Evolutionary conservation across 2,797 vertebrate genomes (phyloP).

Genomic region (Phataginus tricuspis): DNA sequence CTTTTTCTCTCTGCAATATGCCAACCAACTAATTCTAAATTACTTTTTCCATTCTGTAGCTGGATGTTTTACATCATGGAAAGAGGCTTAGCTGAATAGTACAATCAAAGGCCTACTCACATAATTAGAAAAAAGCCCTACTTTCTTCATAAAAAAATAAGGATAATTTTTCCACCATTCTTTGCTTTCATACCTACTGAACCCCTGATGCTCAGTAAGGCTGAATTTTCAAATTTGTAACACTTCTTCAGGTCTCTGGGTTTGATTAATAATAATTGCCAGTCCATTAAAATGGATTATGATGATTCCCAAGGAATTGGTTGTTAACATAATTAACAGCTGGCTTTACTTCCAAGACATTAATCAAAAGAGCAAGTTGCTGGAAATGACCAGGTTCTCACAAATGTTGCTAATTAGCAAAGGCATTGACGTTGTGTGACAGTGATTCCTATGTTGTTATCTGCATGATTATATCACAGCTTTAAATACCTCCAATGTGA

Average conservation of each 20-base stretch:
- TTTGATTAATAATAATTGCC: constrained; percentile 77
- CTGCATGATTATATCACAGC: constrained; percentile 1
- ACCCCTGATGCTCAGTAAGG: background rate
- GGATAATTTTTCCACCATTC: background rate
- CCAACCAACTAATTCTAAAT: constrained; percentile 57
- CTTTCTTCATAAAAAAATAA: constrained; percentile 28
- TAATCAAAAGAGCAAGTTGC: constrained; percentile 76
- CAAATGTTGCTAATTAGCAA: constrained; percentile 73
- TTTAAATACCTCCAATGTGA: background rate
- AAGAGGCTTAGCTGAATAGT: background rate
- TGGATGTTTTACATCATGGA: constrained; percentile 55
- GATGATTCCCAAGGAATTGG: constrained; percentile 75
- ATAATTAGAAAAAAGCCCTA: background rate
- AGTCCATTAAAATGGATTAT: constrained; percentile 76
- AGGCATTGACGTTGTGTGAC: constrained; percentile 63
- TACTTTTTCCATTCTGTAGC: constrained; percentile 22
- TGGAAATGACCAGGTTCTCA: constrained; percentile 76
- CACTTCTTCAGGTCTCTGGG: constrained; percentile 47
- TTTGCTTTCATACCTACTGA: constrained; percentile 40
- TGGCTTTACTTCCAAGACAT: constrained; percentile 79
- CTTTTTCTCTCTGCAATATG: constrained; percentile 20
- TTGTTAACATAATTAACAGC: constrained; percentile 82
- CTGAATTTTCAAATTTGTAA: constrained; percentile 61
- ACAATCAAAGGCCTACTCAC: constrained; percentile 42
- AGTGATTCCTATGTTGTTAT: constrained; percentile 48